Percentiles rank a stretch among this genome's conserved stretches.
phyloP scores from a whole-genome alignment of 2,113 vertebrate genomes.

The Rhizomys pruinosus region DNA sequence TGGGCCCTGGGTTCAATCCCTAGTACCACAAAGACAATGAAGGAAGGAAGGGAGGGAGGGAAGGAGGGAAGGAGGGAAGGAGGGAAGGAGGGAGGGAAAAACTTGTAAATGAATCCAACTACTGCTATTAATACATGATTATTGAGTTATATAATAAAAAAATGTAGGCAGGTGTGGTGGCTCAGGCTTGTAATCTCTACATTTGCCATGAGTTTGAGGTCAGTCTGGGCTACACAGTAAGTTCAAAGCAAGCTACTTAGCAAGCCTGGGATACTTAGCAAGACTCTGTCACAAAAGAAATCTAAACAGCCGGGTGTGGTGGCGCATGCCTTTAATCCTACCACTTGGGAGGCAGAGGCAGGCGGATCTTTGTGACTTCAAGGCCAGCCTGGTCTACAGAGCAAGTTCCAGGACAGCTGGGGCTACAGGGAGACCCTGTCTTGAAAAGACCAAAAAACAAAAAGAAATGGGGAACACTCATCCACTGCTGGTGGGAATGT shows the following conservation, averaged over 20 bases:
- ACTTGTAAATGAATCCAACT: background rate
- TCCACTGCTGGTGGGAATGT: too few relatives aligned
- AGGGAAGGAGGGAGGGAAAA: background rate
- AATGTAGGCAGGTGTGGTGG: background rate
- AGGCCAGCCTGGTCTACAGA: too few relatives aligned
- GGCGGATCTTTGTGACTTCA: too few relatives aligned
- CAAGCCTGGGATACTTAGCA: background rate
- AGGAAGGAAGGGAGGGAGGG: background rate
- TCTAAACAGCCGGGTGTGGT: too few relatives aligned
- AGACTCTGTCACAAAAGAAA: background rate
- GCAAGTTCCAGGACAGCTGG: too few relatives aligned
- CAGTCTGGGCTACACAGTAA: background rate
- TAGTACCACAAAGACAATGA: background rate
- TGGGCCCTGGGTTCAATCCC: background rate
- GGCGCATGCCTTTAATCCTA: too few relatives aligned
- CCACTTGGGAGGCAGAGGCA: too few relatives aligned
- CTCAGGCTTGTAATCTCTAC: background rate
- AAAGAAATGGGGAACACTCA: too few relatives aligned
- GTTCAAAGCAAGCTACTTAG: background rate
- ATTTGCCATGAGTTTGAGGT: background rate
- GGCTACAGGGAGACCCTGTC: too few relatives aligned
- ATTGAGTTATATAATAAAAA: conserved; percentile 32
- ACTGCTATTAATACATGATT: background rate
- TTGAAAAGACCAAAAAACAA: too few relatives aligned
- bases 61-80: background rate